Percentiles rank a stretch among this genome's conserved stretches.
Evolutionary conservation across 2,113 vertebrate genomes (phyloP).

Genomic region (Diglossa brunneiventris): DNA sequence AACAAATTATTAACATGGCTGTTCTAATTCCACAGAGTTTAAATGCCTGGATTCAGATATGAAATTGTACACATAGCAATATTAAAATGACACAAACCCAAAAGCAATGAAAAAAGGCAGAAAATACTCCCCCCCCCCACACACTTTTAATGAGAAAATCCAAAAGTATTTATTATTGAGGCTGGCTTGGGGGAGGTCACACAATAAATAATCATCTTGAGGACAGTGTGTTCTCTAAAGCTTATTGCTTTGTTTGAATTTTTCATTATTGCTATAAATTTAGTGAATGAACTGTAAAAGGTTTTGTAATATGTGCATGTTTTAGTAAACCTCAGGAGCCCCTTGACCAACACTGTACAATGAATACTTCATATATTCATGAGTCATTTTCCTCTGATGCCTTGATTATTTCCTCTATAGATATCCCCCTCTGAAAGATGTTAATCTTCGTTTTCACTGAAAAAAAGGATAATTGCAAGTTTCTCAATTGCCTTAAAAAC

Average conservation of each 20-base stretch:
- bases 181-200: background rate
- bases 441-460: background rate
- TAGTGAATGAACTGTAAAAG: background rate
- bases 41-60: background rate
- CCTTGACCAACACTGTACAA: background rate
- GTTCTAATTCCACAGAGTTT: background rate
- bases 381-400: background rate
- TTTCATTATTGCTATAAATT: background rate
- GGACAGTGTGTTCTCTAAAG: background rate
- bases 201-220: background rate
- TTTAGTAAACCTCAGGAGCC: background rate
- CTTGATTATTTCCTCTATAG: background rate
- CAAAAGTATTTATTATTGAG: background rate
- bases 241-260: background rate
- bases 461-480: background rate
- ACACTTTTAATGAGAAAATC: background rate
- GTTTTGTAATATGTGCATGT: background rate
- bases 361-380: rapidly evolving
- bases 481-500: background rate
- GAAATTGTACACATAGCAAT: background rate
- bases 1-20: background rate
- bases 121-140: rapidly evolving
- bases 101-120: background rate
- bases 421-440: background rate
- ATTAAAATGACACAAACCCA: background rate